These are phyloP conservation scores for Anseranas semipalmata DNA, from an alignment of 2,113 vertebrate species.

Conservation along the genomic window DNA sequence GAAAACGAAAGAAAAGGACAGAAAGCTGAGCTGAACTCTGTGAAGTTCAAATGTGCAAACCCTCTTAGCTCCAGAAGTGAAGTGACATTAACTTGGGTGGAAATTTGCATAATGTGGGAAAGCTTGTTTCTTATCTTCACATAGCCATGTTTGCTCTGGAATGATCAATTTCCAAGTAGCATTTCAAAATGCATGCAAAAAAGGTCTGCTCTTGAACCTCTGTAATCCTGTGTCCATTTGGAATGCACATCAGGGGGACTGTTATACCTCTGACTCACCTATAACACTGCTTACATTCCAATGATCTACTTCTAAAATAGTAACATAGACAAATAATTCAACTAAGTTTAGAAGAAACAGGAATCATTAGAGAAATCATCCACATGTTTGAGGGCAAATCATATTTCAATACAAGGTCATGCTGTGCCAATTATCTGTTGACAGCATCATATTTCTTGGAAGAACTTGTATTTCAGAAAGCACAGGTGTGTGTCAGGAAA, in stretches of 20 bases:
- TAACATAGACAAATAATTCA: background rate
- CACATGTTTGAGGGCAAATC: background rate
- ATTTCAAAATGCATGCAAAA: slow-evolving; percentile 19
- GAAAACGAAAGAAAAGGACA: background rate
- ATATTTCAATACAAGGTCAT: background rate
- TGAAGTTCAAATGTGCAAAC: slow-evolving; percentile 30
- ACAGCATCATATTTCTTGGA: background rate
- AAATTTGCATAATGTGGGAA: slow-evolving; percentile 47
- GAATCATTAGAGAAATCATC: background rate
- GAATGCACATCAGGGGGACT: background rate
- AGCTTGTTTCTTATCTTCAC: slow-evolving; percentile 41
- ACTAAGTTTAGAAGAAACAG: background rate
- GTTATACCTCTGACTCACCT: background rate
- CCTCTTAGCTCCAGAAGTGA: background rate
- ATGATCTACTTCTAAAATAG: background rate
- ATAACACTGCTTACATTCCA: background rate
- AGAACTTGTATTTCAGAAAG: background rate
- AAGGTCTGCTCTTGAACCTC: background rate
- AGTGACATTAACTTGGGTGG: background rate
- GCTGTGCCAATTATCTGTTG: background rate
- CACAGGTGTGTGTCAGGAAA: background rate
- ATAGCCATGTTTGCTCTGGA: background rate
- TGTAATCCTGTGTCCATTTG: slow-evolving; percentile 1
- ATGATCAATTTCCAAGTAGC: slow-evolving; percentile 10
- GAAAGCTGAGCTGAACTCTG: background rate